Percentiles rank a stretch among this genome's conserved stretches.
phyloP scores from a whole-genome alignment of 2,888 invertebrate species.

The Eucriotettix oculatus region DNA sequence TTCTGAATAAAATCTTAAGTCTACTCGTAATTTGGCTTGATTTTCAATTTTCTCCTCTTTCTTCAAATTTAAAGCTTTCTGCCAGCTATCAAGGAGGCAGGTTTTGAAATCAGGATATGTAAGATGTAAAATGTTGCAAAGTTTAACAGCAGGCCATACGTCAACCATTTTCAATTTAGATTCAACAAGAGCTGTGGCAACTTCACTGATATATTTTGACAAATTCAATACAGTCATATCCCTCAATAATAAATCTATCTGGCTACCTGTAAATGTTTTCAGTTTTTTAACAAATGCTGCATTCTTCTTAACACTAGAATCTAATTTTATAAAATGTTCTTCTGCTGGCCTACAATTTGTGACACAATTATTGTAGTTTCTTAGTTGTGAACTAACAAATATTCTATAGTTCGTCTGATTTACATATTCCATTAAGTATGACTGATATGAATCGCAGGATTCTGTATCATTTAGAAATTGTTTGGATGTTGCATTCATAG shows the following conservation, averaged over 20 bases:
- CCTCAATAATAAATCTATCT: conserved; percentile 63
- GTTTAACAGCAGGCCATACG: conserved; percentile 66
- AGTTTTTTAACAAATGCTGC: conserved; percentile 95
- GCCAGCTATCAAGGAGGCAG: conserved; percentile 84
- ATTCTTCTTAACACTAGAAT: conserved; percentile 92
- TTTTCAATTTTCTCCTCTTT: conserved; percentile 44
- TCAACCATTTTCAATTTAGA: conserved; percentile 94
- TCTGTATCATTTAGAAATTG: too few species aligned
- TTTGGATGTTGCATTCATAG: too few species aligned
- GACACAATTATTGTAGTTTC: not conserved
- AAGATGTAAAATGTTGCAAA: conserved; percentile 76
- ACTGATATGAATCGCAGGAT: not conserved
- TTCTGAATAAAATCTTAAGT: conserved; percentile 85
- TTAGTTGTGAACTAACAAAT: not conserved
- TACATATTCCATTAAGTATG: not conserved
- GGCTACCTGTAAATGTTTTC: conserved; percentile 73
- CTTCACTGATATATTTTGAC: conserved; percentile 92
- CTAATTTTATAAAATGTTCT: conserved; percentile 68
- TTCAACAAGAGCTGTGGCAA: conserved; percentile 79
- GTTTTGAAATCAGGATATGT: conserved; percentile 81
- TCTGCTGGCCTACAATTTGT: conserved; percentile 46
- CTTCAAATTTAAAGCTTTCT: conserved; percentile 70
- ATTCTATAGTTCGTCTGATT: not conserved
- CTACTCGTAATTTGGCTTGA: conserved; percentile 87
- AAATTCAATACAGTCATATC: conserved; percentile 79